phyloP scores from a whole-genome alignment of 2,113 vertebrate genomes.

The Coregonus clupeaformis region DNA sequence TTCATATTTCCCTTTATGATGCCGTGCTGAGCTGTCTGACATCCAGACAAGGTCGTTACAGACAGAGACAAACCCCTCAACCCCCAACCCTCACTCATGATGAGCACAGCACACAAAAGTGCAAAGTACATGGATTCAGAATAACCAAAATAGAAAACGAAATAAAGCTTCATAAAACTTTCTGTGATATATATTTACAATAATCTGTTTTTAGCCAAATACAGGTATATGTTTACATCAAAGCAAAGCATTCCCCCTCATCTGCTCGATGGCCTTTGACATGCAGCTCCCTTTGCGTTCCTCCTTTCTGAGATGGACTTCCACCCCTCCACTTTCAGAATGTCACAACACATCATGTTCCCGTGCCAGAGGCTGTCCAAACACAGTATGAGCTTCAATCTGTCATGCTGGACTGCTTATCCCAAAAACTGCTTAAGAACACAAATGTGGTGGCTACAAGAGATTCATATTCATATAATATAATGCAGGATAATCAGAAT shows the following conservation, averaged over 20 bases:
- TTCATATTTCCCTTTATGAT: conserved; percentile 59
- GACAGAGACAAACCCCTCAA: conserved; percentile 53
- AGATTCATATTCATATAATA: conserved; percentile 55
- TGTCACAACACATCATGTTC: conserved; percentile 55
- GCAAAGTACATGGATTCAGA: conserved; percentile 64
- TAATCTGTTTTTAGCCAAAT: conserved; percentile 48
- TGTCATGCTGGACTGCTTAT: conserved; percentile 49
- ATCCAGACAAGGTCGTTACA: conserved; percentile 45
- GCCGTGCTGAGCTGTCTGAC: conserved; percentile 45
- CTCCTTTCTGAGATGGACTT: conserved; percentile 43
- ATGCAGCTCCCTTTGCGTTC: conserved; percentile 68
- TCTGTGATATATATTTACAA: conserved; percentile 71
- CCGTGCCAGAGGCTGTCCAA: conserved; percentile 45
- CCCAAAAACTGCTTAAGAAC: conserved; percentile 50
- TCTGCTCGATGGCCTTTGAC: conserved; percentile 67
- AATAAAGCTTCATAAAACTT: conserved; percentile 63
- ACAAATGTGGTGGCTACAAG: conserved; percentile 62
- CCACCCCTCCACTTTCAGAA: conserved; percentile 30
- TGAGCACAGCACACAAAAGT: conserved; percentile 66
- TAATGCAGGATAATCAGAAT: conserved; percentile 50
- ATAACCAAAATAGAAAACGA: conserved; percentile 34
- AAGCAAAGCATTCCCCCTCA: conserved; percentile 73
- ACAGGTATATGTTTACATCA: conserved; percentile 71
- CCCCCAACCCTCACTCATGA: conserved; percentile 46
- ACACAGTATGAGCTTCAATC: conserved; percentile 49